Conservation (phyloP, 2,888 invertebrate genomes). For the Amiota mariae region DNA sequence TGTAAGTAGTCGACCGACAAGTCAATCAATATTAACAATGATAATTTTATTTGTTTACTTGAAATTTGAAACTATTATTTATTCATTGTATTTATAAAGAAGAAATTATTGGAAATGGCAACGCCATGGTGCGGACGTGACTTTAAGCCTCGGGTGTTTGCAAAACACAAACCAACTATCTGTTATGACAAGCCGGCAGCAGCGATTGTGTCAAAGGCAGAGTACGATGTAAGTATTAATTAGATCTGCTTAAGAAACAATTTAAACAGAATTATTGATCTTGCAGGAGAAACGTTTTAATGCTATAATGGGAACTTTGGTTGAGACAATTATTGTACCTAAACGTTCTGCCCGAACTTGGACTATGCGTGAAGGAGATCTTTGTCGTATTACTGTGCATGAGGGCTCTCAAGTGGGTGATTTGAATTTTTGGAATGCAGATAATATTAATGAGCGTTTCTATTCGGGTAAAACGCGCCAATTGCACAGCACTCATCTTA, state of each 20-base stretch:
- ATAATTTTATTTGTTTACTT: no score
- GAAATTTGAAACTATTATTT: no score
- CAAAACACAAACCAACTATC: constrained; percentile 63
- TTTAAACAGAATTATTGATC: neutral
- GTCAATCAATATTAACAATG: no score
- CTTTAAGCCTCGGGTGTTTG: constrained; percentile 62
- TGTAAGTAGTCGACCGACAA: no score
- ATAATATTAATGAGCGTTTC: constrained; percentile 73
- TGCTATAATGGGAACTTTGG: constrained; percentile 63
- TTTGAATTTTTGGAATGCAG: constrained; percentile 74
- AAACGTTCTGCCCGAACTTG: constrained; percentile 73
- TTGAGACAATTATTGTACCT: constrained; percentile 68
- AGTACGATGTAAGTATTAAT: constrained; percentile 64
- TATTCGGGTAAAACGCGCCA: constrained; percentile 75
- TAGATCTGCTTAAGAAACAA: neutral
- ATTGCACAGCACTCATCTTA: constrained; percentile 73
- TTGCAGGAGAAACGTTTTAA: constrained; percentile 61
- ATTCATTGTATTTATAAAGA: no score
- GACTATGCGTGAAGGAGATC: constrained; percentile 72
- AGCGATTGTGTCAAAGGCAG: constrained; percentile 61
- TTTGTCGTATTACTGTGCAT: constrained; percentile 73
- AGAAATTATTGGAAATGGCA: constrained; percentile 34
- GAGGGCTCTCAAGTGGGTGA: constrained; percentile 75
- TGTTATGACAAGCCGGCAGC: constrained; percentile 72
- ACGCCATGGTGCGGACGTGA: constrained; percentile 68